These are phyloP conservation scores for Galerucella nymphaeae DNA, from an alignment of 2,888 invertebrate species.

Conservation along the genomic window DNA sequence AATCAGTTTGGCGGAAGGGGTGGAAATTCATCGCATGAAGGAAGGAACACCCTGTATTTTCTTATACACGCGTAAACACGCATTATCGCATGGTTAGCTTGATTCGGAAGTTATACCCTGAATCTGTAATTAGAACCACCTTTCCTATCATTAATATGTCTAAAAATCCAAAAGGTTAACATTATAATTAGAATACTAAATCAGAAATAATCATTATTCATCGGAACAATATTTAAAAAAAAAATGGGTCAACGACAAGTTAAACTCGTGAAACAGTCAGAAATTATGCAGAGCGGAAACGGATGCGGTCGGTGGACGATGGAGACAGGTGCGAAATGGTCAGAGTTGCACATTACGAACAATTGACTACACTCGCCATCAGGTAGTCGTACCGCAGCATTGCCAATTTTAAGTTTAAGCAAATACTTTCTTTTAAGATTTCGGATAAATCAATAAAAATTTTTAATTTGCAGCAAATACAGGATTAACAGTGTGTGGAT, in stretches of 20 bases:
- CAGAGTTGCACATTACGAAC: slow-evolving; percentile 53
- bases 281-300: slow-evolving; percentile 56
- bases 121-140: not conserved
- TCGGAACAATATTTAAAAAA: not conserved
- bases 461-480: too few species aligned
- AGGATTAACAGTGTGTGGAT: too few species aligned
- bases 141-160: not conserved
- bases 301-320: slow-evolving; percentile 56
- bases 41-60: not conserved
- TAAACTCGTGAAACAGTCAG: slow-evolving; percentile 29
- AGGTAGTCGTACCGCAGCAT: slow-evolving; percentile 1
- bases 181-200: slow-evolving; percentile 7
- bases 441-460: too few species aligned
- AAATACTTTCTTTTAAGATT: too few species aligned
- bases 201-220: not conserved
- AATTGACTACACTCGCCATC: slow-evolving; percentile 27
- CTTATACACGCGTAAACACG: not conserved
- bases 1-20: too few species aligned
- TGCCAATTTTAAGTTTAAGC: not conserved
- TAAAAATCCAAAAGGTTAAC: not conserved
- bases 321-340: slow-evolving; percentile 61
- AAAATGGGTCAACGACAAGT: slow-evolving; percentile 15
- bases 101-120: not conserved
- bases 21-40: too few species aligned
- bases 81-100: not conserved